Conservation (phyloP, 2,888 invertebrate genomes). For the Malthinus seriepunctatus region DNA sequence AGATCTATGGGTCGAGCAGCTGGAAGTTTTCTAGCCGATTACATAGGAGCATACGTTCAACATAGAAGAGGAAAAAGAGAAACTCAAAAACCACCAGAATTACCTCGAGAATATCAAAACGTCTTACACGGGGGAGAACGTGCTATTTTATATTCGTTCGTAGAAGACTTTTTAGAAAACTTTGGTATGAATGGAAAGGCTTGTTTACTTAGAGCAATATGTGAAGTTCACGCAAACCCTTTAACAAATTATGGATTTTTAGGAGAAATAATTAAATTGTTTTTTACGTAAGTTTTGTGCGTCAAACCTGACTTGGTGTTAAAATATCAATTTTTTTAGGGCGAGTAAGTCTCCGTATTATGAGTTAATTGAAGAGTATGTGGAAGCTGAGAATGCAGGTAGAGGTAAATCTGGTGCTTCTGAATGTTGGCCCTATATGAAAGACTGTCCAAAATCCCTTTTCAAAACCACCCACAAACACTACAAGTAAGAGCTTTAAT, state of each 20-base stretch:
- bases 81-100: constrained; percentile 48
- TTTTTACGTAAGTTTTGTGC: constrained; percentile 84
- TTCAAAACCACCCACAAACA: constrained; percentile 64
- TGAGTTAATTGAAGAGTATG: constrained; percentile 73
- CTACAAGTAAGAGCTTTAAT: constrained; percentile 52
- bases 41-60: constrained; percentile 72
- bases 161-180: constrained; percentile 79
- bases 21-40: constrained; percentile 70
- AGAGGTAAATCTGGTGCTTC: constrained; percentile 63
- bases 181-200: constrained; percentile 83
- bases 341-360: constrained; percentile 83
- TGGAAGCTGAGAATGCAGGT: constrained; percentile 78
- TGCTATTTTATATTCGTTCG: constrained; percentile 74
- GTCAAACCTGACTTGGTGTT: too few species aligned
- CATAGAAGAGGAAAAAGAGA: constrained; percentile 60
- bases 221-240: constrained; percentile 82
- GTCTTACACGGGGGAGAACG: constrained; percentile 83
- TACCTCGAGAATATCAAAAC: constrained; percentile 52
- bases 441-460: constrained; percentile 80
- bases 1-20: constrained; percentile 77
- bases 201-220: constrained; percentile 80
- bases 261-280: constrained; percentile 80
- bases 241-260: constrained; percentile 77
- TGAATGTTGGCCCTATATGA: constrained; percentile 85
- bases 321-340: constrained; percentile 54